Evolutionary conservation across 2,113 vertebrate genomes (phyloP).

Genomic region (Dicerorhinus sumatrensis): DNA sequence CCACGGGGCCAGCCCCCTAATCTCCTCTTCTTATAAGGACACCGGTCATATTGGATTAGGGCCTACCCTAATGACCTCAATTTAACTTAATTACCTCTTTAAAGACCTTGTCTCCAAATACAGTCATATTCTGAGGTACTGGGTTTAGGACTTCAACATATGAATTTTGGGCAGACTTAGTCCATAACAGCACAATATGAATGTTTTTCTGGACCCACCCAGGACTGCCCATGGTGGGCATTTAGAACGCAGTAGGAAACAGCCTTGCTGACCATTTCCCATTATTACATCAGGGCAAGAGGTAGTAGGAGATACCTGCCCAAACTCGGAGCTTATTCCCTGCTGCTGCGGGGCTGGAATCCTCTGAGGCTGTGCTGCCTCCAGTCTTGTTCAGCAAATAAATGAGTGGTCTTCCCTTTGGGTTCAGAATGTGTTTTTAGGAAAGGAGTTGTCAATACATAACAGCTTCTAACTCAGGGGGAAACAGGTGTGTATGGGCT

Average conservation of each 20-base stretch:
- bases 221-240: background rate
- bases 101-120: background rate
- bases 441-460: conserved; percentile 16
- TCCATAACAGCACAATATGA: background rate
- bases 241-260: conserved; percentile 13
- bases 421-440: conserved; percentile 13
- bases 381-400: conserved; percentile 22
- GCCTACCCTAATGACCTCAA: background rate
- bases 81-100: conserved; percentile 17
- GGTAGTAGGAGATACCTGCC: background rate
- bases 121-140: background rate
- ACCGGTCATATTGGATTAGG: background rate
- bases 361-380: background rate
- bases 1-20: too few species aligned
- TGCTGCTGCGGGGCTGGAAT: background rate
- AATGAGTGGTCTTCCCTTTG: background rate
- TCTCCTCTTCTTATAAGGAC: background rate
- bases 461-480: background rate
- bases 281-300: background rate
- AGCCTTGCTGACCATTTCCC: background rate
- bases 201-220: background rate
- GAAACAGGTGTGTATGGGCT: background rate
- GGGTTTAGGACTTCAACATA: background rate
- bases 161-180: background rate
- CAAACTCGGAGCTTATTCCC: background rate